phyloP scores from a whole-genome alignment of 2,113 vertebrate species.

The Chlorodrepanis virens region DNA sequence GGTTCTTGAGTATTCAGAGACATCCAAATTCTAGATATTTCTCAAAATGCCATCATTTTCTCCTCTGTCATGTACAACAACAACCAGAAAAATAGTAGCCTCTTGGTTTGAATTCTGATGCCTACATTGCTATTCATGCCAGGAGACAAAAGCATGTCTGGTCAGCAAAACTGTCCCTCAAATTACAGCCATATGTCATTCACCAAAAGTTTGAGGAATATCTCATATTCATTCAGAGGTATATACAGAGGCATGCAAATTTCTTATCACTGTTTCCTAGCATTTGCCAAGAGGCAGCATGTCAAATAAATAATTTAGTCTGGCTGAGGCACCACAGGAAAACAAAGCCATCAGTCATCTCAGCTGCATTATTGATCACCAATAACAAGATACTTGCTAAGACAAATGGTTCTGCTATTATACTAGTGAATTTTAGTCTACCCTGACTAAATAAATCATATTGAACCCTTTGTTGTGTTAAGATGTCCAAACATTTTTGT shows the following conservation, averaged over 20 bases:
- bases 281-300: slow-evolving; percentile 66
- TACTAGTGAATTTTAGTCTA: slow-evolving; percentile 69
- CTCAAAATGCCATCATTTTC: background rate
- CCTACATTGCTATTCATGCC: background rate
- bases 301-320: slow-evolving; percentile 78
- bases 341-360: slow-evolving; percentile 79
- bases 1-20: background rate
- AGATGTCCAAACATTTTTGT: slow-evolving; percentile 55
- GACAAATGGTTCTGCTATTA: slow-evolving; percentile 77
- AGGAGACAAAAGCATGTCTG: background rate
- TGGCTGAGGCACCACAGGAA: slow-evolving; percentile 61
- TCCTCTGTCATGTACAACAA: background rate
- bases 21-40: background rate
- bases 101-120: background rate
- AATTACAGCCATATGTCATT: background rate
- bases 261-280: slow-evolving; percentile 60
- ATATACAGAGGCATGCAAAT: slow-evolving; percentile 52
- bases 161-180: slow-evolving; percentile 14
- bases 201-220: slow-evolving; percentile 11
- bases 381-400: slow-evolving; percentile 80
- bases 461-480: slow-evolving; percentile 67
- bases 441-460: slow-evolving; percentile 72
- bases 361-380: slow-evolving; percentile 77
- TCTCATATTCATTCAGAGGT: background rate
- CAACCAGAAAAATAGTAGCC: background rate